A percentile compares a stretch with the other conserved stretches of the same genome.
These are phyloP conservation scores for Musca domestica DNA, from an alignment of 1,140 invertebrate genomes.

Conservation along the genomic window DNA sequence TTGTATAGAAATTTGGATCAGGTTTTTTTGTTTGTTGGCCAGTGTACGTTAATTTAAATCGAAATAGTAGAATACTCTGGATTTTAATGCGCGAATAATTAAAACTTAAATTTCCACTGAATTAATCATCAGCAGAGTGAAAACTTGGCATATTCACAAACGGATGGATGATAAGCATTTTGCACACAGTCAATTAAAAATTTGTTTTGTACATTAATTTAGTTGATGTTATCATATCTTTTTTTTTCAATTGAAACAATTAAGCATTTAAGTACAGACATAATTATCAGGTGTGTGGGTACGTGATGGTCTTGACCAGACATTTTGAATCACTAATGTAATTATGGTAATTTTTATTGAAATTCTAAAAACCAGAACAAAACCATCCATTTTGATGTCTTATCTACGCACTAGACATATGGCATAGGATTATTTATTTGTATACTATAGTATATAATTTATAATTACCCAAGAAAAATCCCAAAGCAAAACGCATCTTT, in stretches of 20 bases:
- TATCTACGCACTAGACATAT: too few species aligned
- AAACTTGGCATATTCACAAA: not conserved
- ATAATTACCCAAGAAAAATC: conserved; percentile 7
- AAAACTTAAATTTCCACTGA: not conserved
- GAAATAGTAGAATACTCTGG: too few species aligned
- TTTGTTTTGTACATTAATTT: not conserved
- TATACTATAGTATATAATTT: too few species aligned
- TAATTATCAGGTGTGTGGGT: too few species aligned
- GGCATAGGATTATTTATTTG: too few species aligned
- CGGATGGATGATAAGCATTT: not conserved
- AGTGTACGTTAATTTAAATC: too few species aligned
- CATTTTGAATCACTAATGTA: too few species aligned
- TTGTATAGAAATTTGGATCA: too few species aligned
- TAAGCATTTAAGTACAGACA: not conserved
- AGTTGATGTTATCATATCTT: not conserved
- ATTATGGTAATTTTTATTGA: not conserved
- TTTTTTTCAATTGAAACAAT: not conserved
- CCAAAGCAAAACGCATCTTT: conserved; percentile 16
- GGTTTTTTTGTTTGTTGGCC: too few species aligned
- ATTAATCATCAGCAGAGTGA: not conserved
- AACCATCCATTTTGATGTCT: not conserved
- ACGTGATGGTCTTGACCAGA: too few species aligned
- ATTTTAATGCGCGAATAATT: not conserved
- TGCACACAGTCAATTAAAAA: not conserved
- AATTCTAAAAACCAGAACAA: not conserved